phyloP scores from a whole-genome alignment of 2,888 invertebrate genomes.

The Corbicula japonica region DNA sequence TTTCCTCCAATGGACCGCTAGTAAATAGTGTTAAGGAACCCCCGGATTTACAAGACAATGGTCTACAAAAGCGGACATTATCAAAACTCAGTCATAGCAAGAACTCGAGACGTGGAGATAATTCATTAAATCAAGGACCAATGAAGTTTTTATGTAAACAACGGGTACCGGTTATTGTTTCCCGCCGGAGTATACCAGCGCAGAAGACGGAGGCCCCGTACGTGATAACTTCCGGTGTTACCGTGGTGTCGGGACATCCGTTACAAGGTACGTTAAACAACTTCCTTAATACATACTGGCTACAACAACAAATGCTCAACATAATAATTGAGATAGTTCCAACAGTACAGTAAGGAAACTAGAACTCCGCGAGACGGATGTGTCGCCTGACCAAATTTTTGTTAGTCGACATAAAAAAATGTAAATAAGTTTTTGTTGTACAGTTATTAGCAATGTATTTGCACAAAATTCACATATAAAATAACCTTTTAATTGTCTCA shows the following conservation, averaged over 20 bases:
- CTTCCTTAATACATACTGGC: background rate
- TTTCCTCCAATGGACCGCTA: background rate
- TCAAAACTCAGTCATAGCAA: constrained; percentile 5
- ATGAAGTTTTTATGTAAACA: constrained; percentile 30
- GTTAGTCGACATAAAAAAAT: too few relatives aligned
- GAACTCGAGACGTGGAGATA: background rate
- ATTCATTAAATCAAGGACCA: constrained; percentile 9
- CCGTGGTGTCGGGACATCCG: background rate
- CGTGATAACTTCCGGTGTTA: constrained; percentile 22
- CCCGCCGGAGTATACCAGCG: constrained; percentile 35
- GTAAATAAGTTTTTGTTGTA: too few relatives aligned
- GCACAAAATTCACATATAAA: too few relatives aligned
- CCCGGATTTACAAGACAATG: constrained; percentile 11
- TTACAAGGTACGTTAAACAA: background rate
- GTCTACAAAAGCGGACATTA: background rate
- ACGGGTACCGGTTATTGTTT: constrained; percentile 20
- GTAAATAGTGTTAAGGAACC: constrained; percentile 19
- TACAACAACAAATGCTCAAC: background rate
- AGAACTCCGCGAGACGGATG: too few relatives aligned
- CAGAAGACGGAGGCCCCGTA: constrained; percentile 38
- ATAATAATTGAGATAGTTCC: background rate
- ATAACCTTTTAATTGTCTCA: too few relatives aligned
- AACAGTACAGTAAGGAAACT: too few relatives aligned
- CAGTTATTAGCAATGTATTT: too few relatives aligned
- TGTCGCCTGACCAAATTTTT: too few relatives aligned